A percentile compares a stretch with the other conserved stretches of the same genome.
Conservation (phyloP, 2,797 vertebrate species). For the Strix occidentalis region DNA sequence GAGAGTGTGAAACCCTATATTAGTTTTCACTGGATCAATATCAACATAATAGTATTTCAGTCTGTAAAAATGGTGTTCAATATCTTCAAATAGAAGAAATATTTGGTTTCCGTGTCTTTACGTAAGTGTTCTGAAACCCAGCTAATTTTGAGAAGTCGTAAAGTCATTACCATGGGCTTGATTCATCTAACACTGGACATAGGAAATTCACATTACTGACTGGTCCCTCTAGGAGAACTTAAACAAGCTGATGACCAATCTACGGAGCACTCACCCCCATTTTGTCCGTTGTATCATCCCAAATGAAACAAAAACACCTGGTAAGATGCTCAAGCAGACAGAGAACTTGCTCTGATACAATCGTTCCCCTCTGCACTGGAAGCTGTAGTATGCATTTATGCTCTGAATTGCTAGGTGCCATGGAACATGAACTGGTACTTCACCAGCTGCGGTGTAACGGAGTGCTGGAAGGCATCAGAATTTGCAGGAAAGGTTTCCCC, state of each 20-base stretch:
- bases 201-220: neutral
- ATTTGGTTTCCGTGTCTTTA: neutral
- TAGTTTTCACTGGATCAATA: neutral
- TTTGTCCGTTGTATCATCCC: no score
- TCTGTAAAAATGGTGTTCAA: neutral
- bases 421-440: no score
- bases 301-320: no score
- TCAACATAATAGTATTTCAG: neutral
- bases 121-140: neutral
- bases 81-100: neutral
- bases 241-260: conserved; percentile 68
- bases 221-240: conserved; percentile 81
- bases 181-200: neutral
- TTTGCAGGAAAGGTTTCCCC: no score
- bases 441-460: no score
- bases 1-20: neutral
- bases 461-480: no score
- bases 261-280: no score
- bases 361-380: no score
- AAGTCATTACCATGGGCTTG: neutral
- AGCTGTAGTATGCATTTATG: no score
- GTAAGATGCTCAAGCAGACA: no score
- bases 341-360: no score
- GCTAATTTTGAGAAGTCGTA: neutral
- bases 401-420: no score